Conservation (phyloP, 2,888 invertebrate genomes). For the Suillia variegata region DNA sequence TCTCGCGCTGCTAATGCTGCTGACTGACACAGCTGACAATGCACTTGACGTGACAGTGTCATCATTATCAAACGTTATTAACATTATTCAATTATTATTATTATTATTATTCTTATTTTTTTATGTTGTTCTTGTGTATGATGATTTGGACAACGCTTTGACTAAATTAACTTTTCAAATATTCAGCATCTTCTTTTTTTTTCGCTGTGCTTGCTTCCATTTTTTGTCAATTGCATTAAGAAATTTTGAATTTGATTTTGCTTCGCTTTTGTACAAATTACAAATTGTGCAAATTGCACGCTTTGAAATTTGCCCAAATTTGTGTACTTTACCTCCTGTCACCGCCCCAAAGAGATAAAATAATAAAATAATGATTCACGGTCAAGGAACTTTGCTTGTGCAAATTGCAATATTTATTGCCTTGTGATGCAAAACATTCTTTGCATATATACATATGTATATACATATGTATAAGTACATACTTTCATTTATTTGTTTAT, state of each 20-base stretch:
- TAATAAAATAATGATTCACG: background rate
- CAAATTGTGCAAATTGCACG: no score
- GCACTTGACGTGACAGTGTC: no score
- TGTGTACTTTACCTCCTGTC: no score
- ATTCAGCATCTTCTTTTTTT: background rate
- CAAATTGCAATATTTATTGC: no score
- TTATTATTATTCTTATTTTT: no score
- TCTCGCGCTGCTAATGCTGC: constrained; percentile 27
- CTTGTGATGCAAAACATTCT: background rate
- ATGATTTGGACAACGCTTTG: background rate
- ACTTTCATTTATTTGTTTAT: no score
- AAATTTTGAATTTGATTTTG: no score
- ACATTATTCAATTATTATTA: constrained; percentile 51
- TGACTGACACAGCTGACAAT: no score
- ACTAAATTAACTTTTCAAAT: background rate
- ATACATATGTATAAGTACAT: constrained; percentile 17
- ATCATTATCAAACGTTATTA: constrained; percentile 47
- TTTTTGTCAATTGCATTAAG: background rate
- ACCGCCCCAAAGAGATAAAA: no score
- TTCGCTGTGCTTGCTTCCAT: background rate
- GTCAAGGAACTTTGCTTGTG: constrained; percentile 3
- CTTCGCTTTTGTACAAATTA: no score
- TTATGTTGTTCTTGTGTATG: background rate
- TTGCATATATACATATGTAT: constrained; percentile 21
- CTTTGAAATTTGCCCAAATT: no score